A percentile compares a stretch with the other conserved stretches of the same genome.
Conservation (phyloP, 2,113 vertebrate genomes). For the Notarius lentiginosus region DNA sequence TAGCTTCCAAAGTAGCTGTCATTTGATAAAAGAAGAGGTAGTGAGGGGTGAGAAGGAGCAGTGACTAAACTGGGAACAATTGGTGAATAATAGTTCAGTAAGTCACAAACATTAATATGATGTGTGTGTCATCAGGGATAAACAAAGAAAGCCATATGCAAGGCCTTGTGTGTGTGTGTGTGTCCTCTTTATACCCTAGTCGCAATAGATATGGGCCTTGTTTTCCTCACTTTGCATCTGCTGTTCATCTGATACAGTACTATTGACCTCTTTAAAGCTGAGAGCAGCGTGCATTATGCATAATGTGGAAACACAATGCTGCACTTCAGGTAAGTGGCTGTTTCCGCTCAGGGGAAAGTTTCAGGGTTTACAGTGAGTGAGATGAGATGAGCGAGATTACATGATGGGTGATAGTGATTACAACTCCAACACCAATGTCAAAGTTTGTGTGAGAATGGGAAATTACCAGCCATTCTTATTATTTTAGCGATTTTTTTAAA, state of each 20-base stretch:
- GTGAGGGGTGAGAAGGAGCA: not conserved
- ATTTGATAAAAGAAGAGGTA: not conserved
- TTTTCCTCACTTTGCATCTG: conserved; percentile 17
- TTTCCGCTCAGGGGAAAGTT: conserved; percentile 31
- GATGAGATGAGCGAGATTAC: not conserved
- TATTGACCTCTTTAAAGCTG: conserved; percentile 41
- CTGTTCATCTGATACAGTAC: conserved; percentile 51
- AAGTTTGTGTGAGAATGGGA: not conserved
- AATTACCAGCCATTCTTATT: not conserved
- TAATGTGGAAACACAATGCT: conserved; percentile 44
- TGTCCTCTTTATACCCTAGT: conserved; percentile 4
- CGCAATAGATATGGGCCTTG: conserved; percentile 25
- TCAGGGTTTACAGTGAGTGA: conserved; percentile 11
- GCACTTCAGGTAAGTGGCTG: conserved; percentile 44
- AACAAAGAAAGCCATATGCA: not conserved
- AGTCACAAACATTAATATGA: not conserved
- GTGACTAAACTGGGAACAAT: not conserved
- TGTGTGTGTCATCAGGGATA: not conserved
- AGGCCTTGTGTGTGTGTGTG: not conserved
- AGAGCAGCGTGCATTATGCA: conserved; percentile 56
- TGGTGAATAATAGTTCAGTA: not conserved
- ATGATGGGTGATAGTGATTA: conserved; percentile 15
- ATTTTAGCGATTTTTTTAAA: not conserved
- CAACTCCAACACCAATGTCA: not conserved
- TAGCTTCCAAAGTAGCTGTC: not conserved